A percentile compares a stretch with the other conserved stretches of the same genome.
phyloP scores from a whole-genome alignment of 2,113 vertebrate species.

The Clinocottus analis region DNA sequence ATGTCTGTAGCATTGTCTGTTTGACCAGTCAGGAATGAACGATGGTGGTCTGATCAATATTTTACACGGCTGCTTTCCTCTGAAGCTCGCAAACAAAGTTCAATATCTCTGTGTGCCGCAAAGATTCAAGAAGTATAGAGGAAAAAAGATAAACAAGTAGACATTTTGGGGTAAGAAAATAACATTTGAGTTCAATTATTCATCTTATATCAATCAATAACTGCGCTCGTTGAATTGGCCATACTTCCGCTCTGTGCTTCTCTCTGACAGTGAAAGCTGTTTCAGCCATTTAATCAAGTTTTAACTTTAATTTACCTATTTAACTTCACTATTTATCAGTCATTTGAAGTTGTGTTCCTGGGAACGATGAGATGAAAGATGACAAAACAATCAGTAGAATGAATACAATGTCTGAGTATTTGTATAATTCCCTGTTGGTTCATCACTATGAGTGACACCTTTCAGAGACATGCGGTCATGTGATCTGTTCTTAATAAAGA shows the following conservation, averaged over 20 bases:
- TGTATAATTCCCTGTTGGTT: neutral
- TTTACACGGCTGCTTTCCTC: constrained; percentile 46
- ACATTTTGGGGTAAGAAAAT: neutral
- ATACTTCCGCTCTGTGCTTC: neutral
- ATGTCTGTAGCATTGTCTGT: constrained; percentile 43
- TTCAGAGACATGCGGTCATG: neutral
- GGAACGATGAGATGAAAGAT: no score
- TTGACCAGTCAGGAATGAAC: constrained; percentile 55
- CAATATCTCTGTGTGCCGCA: neutral
- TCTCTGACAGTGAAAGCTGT: neutral
- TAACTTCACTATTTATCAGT: neutral
- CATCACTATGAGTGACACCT: neutral
- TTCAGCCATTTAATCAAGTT: neutral
- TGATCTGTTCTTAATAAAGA: neutral
- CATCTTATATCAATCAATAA: neutral
- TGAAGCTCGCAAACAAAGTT: constrained; percentile 32
- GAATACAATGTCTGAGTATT: no score
- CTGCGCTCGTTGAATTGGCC: constrained; percentile 1
- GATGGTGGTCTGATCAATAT: constrained; percentile 60
- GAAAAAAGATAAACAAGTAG: neutral
- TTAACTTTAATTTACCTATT: neutral
- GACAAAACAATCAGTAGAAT: no score
- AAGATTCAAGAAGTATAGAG: neutral
- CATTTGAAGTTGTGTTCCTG: neutral
- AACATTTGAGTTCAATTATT: constrained; percentile 10